A percentile compares a stretch with the other conserved stretches of the same genome.
These are phyloP conservation scores for Daboia siamensis DNA, from an alignment of 2,113 vertebrate genomes.

Conservation along the genomic window DNA sequence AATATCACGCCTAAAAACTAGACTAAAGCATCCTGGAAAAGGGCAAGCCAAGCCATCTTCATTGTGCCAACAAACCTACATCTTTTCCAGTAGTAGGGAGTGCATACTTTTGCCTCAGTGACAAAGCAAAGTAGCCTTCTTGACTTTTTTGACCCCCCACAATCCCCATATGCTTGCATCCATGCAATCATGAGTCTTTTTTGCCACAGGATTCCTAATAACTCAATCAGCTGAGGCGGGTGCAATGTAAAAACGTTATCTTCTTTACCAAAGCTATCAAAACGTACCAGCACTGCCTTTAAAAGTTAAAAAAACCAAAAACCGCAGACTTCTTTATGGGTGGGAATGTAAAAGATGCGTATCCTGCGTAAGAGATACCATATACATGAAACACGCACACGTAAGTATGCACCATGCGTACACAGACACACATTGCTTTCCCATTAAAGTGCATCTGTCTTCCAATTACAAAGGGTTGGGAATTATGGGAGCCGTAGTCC, in stretches of 20 bases:
- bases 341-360: background rate
- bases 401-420: no score
- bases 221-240: background rate
- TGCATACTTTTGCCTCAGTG: background rate
- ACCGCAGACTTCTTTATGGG: background rate
- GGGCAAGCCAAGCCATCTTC: background rate
- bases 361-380: background rate
- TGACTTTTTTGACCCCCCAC: background rate
- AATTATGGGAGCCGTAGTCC: background rate
- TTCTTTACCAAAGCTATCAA: background rate
- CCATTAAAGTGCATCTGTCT: background rate
- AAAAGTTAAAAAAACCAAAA: background rate
- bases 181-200: background rate
- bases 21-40: background rate
- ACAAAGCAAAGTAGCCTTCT: background rate
- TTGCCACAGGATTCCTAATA: background rate
- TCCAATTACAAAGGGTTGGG: background rate
- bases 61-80: background rate
- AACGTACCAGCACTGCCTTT: background rate
- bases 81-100: background rate
- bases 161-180: background rate
- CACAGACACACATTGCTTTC: background rate
- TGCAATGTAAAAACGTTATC: background rate
- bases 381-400: background rate
- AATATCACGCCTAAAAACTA: background rate